These are phyloP conservation scores for Parnassius orleans DNA, from an alignment of 2,888 invertebrate genomes.

Conservation along the genomic window DNA sequence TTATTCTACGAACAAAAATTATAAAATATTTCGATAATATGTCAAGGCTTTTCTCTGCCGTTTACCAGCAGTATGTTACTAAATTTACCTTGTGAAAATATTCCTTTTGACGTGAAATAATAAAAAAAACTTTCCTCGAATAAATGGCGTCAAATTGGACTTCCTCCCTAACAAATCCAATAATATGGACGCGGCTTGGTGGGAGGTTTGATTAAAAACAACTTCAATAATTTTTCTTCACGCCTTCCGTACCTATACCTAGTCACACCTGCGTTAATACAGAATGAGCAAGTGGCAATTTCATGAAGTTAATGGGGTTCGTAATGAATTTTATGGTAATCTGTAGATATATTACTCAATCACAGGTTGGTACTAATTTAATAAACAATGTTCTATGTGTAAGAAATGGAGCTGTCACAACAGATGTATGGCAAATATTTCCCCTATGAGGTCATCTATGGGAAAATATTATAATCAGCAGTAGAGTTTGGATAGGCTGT, in stretches of 20 bases:
- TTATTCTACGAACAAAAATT: too few relatives aligned
- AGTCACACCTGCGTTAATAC: slow-evolving; percentile 17
- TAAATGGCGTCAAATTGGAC: slow-evolving; percentile 32
- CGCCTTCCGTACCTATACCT: slow-evolving; percentile 6
- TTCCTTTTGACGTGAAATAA: not conserved
- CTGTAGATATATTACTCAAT: not conserved
- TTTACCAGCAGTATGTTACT: not conserved
- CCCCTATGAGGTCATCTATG: too few relatives aligned
- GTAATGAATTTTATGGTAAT: slow-evolving; percentile 17
- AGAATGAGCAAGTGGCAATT: slow-evolving; percentile 7
- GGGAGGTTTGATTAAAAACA: slow-evolving; percentile 35
- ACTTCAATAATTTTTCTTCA: slow-evolving; percentile 32
- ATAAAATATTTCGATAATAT: too few relatives aligned
- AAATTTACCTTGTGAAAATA: slow-evolving; percentile 17
- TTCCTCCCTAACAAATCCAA: slow-evolving; percentile 34
- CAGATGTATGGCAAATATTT: too few relatives aligned
- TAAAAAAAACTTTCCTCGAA: slow-evolving; percentile 17
- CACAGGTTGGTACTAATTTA: too few relatives aligned
- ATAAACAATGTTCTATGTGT: too few relatives aligned
- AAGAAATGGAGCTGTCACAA: too few relatives aligned
- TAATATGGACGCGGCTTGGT: slow-evolving; percentile 29
- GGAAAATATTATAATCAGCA: too few relatives aligned
- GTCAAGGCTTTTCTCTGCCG: too few relatives aligned
- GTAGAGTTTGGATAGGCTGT: too few relatives aligned
- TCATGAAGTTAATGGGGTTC: slow-evolving; percentile 7